Base-by-base conservation (phyloP, 1,140 invertebrate genomes). In the Pseudomyrmex pallidus region DNA sequence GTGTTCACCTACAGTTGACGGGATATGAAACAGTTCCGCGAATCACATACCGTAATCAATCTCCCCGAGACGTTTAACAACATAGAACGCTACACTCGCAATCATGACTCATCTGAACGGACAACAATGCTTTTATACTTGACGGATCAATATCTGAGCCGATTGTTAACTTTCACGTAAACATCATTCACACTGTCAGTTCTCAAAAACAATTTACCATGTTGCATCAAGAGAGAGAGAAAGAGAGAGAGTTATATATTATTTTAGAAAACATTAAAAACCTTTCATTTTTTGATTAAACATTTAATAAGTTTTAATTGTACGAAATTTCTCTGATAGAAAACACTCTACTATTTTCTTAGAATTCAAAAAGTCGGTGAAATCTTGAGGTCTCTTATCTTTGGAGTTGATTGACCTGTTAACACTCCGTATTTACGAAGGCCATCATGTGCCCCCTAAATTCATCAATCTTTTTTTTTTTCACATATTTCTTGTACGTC, bases 21-120 rank as follows among this genome's bases (percentile, higher is more conserved):
- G 54, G 48, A 13, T 77, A 67, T 77, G 15, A 77, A 77, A 77
- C 74, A 54, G 54, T 77, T 77, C 74, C 62, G 25, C 48, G 74
- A 77, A 77, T 48, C 25, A n/a, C 62, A 54, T 35, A 22, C 48
- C 44, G 62, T 67, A 77, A 77, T 66, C 74, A 66, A 67, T 77
- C 62, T 54, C 25, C 0, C 1, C 20, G 74, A 77, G 74, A 67
- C 74, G 22, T 76, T 76, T 66, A 66, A 77, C 62, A 67, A 77
- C 48, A 66, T 59, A 44, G 62, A 77, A 3, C 35, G 62, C 1
- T 77, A 77, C 59, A 25, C 3, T 52, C 12, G 74, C 20, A 66
- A 77, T 67, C 48, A 44, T 77, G 74, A 77, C 62, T 67, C 74
- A 77, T 77, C 74, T 77, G 25, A 66, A 10, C 25, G 25, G 25